Percentiles rank a stretch among this genome's conserved stretches.
Conservation (phyloP, 2,797 vertebrate genomes). For the Cuniculus paca region DNA sequence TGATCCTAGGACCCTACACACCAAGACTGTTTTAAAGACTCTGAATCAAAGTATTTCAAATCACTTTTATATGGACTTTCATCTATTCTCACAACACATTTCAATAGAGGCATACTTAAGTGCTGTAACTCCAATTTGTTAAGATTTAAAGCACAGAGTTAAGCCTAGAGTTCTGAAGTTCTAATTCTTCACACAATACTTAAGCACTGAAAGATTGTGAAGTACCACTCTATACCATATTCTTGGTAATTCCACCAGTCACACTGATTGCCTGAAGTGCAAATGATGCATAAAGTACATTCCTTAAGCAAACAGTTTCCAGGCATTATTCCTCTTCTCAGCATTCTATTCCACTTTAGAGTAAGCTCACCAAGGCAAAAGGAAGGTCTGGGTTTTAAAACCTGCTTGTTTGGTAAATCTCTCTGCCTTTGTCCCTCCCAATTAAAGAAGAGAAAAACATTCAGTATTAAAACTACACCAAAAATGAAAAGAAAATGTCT, state of each 20-base stretch:
- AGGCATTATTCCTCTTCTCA: not conserved
- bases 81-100: not conserved
- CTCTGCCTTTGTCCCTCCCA: not conserved
- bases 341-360: not conserved
- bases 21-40: not conserved
- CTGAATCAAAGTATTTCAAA: not conserved
- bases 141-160: not conserved
- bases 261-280: not conserved
- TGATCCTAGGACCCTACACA: not conserved
- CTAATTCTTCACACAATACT: not conserved
- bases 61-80: not conserved
- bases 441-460: not conserved
- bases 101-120: not conserved
- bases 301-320: not conserved
- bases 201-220: not conserved
- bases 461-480: conserved; percentile 42
- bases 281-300: rapidly evolving
- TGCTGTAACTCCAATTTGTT: not conserved
- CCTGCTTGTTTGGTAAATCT: not conserved
- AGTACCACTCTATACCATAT: not conserved
- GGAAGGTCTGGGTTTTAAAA: not conserved
- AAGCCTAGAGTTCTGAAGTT: not conserved
- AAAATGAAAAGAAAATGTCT: conserved; percentile 41
- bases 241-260: not conserved
- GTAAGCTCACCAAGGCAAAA: not conserved